Conservation (phyloP, 2,797 vertebrate genomes). For the Galaxias olidus region DNA sequence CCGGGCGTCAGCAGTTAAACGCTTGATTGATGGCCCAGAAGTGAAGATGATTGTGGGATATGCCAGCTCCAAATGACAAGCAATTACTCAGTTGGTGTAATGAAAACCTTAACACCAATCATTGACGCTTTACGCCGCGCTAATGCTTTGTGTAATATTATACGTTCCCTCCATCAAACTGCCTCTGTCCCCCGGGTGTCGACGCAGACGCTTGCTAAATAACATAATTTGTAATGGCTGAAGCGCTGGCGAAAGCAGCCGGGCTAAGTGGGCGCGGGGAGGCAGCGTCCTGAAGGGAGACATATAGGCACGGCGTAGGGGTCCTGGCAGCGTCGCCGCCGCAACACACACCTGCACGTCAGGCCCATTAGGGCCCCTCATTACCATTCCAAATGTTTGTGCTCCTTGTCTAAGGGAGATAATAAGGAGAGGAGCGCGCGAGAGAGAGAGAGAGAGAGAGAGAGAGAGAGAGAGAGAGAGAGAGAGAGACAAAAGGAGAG, state of each 20-base stretch:
- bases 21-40: constrained; percentile 81
- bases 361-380: constrained; percentile 60
- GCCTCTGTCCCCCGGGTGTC: constrained; percentile 71
- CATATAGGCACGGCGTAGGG: constrained; percentile 37
- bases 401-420: constrained; percentile 36
- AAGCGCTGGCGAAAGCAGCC: constrained; percentile 71
- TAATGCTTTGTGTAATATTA: constrained; percentile 80
- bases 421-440: constrained; percentile 38
- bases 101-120: constrained; percentile 84
- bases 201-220: constrained; percentile 79
- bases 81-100: constrained; percentile 84
- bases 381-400: constrained; percentile 69
- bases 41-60: constrained; percentile 81
- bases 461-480: too few species aligned
- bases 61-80: constrained; percentile 80
- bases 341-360: constrained; percentile 46
- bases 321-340: constrained; percentile 47
- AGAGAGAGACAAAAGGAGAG: not conserved
- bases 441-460: not conserved
- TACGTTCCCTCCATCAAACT: constrained; percentile 72
- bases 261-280: constrained; percentile 68
- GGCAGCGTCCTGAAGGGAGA: constrained; percentile 49
- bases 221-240: constrained; percentile 82
- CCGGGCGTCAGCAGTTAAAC: constrained; percentile 79
- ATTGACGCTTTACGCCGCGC: constrained; percentile 74